A percentile compares a stretch with the other conserved stretches of the same genome.
phyloP scores from a whole-genome alignment of 2,888 invertebrate species.

The Thyatira batis region DNA sequence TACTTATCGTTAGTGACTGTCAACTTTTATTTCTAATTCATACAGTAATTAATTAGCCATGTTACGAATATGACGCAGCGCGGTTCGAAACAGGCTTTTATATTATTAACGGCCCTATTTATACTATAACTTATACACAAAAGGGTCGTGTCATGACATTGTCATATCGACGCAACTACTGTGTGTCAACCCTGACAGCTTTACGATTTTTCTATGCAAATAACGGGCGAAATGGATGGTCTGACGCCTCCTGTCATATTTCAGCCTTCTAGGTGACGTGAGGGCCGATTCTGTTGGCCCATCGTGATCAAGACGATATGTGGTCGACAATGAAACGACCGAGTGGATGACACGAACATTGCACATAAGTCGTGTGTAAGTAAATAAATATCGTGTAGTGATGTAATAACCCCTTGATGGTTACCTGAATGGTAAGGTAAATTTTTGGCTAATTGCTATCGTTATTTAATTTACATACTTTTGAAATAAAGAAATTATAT shows the following conservation, averaged over 20 bases:
- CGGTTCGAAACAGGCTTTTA: conserved; percentile 20
- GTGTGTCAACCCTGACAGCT: conserved; percentile 56
- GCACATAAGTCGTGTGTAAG: neutral
- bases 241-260: conserved; percentile 52
- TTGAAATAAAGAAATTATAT: neutral
- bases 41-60: neutral
- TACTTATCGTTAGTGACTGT: neutral
- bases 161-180: conserved; percentile 26
- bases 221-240: conserved; percentile 49
- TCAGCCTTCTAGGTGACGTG: conserved; percentile 35
- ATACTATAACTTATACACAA: neutral
- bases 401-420: neutral
- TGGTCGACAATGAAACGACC: neutral
- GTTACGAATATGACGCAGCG: conserved; percentile 13
- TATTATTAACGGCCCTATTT: conserved; percentile 13
- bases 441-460: neutral
- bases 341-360: neutral
- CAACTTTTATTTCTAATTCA: neutral
- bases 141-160: conserved; percentile 24
- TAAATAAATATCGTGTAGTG: neutral
- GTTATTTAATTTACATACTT: neutral
- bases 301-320: neutral
- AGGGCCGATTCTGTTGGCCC: conserved; percentile 4
- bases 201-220: conserved; percentile 67
- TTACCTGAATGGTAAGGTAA: neutral